Evolutionary conservation across 2,888 invertebrate species (phyloP), one percentile per base, ranked within the genome.

Genomic region (Lysandra coridon): DNA sequence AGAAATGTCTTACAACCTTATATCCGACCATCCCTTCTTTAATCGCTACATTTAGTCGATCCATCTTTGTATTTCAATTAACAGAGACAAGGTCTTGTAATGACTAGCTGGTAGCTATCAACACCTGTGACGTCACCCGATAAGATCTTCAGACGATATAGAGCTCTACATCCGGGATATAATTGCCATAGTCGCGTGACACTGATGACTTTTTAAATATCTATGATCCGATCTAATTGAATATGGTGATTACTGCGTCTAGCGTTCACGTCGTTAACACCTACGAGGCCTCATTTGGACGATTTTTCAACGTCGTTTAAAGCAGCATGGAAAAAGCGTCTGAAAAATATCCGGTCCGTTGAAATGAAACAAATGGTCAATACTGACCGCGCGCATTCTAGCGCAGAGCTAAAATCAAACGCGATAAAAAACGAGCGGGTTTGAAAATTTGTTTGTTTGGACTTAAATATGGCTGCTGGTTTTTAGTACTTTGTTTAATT

Each of bases 61-160:
- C 60, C 23, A 73, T 49, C 78, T 73, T 64, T 33, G 74, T 79
- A 78, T 82, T 69, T 81, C 86, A 87, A 87, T 88, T 88, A 87
- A 81, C 81, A 78, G 81, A 82, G 83, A 86, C 86, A 86, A 78
- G 81, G 81, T 83, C 81, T 33, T 33, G 83, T 85, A 87, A 87
- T 86, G 84, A 69, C 69, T 62, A 86, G 83, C 80, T 84, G 83
- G 86, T 57, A 57, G 57, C 57, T 86, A 84, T 85, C 84, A 86
- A 85, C 78, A 37, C 78, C 73, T 79, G 79, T 80, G 81, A 81
- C 81, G 79, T 81, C 81, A 82, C 74, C 73, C 44, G 30, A 80
- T 78, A 60, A 44, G 33, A 80, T 23, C 49, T 12, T 14, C 76
- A 76, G 12, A 17, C 33, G 30, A 76, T 53, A 53, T 57, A n/a